Evolutionary conservation across 2,113 vertebrate species (phyloP), one percentile per base, ranked within the genome.

Genomic region (Bufo gargarizans): DNA sequence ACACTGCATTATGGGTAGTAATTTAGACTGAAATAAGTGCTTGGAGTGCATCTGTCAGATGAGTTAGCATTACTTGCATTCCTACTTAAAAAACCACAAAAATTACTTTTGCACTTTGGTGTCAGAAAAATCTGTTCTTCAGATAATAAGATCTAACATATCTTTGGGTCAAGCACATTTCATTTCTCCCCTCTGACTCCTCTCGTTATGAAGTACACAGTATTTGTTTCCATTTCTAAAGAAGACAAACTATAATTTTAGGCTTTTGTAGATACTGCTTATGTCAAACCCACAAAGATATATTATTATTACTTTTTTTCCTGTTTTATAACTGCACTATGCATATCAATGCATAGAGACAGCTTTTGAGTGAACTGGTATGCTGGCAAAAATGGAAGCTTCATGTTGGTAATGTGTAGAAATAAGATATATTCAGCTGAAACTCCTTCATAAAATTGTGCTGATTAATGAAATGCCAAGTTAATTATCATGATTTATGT

Each of bases 1-100:
- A 93, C 91, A 93, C 91, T 93, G 91, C 92, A 95, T 92, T 91
- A 90, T 90, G 93, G 91, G 92, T 93, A 89, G 88, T 94, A 94
- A 94, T 95, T 96, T 94, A 95, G 91, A 92, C 72, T 84, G 92
- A 93, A 94, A 94, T 92, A 91, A 92, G 89, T 90, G 89, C 90
- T 87, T 89, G 85, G 85, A 82, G 91, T 92, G 17, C 49, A 87
- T 82, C 86, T 76, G 69, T 76, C 56, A 82, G 79, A 63, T 76
- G 50, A 82, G 79, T 88, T 82, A 81, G 78, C 65, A 72, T 87
- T 69, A 81, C 67, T 55, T 82, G 86, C 78, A 72, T 59, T 53
- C 45, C 59, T 82, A 88, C 33, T 72, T 45, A 20, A 45, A 81
- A 81, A 82, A 87, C 33, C 65, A 72, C 58, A 56, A 81, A 76